Evolutionary conservation across 2,888 invertebrate genomes (phyloP), one percentile per base, ranked within the genome.

Genomic region (Nymphalis c-album): DNA sequence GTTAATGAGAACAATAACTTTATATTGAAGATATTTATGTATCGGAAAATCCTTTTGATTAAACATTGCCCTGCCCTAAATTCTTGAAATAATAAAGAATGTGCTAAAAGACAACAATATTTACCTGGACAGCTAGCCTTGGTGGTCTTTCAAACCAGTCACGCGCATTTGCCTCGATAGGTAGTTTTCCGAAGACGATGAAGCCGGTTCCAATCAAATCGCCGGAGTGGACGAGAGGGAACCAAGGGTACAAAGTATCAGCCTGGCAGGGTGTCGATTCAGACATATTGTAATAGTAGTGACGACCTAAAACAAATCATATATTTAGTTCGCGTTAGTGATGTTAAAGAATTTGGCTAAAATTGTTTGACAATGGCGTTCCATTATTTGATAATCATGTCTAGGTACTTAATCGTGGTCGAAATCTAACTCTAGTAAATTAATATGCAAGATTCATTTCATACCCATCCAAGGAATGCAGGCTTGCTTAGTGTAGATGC

Each of bases 391-490:
- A 40, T 13, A 26, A 26, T 5, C 26, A 26, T 3, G 26, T 26
- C 40, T 35, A 35, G 7, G 13, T 40, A 40, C 10, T 40, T 40
- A 13, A 40, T 40, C 13, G 13, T 8, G 35, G 35, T 40, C 35
- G 40, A 40, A 40, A 13, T 13, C 13, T 40, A 40, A 40, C 40
- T 40, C 40, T 40, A 40, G 10, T 0, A 13, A 40, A 40, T 40
- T 10, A 40, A 40, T 40, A 13, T 40, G 10, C 13, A 13, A 40
- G 8, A n/a, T 48, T 48, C 7, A 48, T 35, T 10, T 71, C 80
- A 80, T 70, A 90, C 90, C 89, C 90, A 90, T 90, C 80, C 83
- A 81, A 47, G 82, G 77, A 48, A 87, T 77, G 74, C 89, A 90
- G 47, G 81, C 84, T 71, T 90, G 88, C 70, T 77, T 61, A 1